Base-by-base conservation (phyloP, 2,113 vertebrate genomes). In the Eurypyga helias region DNA sequence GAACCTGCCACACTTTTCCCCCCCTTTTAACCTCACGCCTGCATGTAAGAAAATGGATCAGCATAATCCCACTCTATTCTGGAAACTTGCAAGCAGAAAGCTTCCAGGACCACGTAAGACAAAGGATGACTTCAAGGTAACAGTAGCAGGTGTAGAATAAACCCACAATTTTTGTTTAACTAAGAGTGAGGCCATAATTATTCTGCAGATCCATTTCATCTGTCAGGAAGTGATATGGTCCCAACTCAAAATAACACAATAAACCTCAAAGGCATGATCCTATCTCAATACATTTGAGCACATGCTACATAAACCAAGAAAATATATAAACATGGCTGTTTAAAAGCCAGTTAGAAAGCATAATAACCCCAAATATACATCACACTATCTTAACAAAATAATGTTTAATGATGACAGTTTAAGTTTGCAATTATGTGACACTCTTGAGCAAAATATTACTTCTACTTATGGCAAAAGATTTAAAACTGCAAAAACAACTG, bases 351-450 rank as follows among this genome's bases (percentile, higher is more conserved):
- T 82, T 93, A 65, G 61, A 95, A 96, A 92, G 65, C 77, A 62
- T 84, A 85, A 85, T 76, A 96, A 87, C 69, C 61, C 80, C 45
- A 96, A 95, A 93, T 89, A 95, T 88, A 96, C 57, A 93, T 79
- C 82, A 91, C 58, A 87, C 66, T 92, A 95, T 90, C 76, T 87
- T 96, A 95, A 94, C 87, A 93, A 96, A 95, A 90, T 94, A 96
- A 61, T 91, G 90, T 93, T 97, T 97, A 96, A 96, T 94, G 95
- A 94, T 91, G 93, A 93, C 66, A 89, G 93, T 93, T 96, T 92
- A 96, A 96, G 86, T 69, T 94, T 90, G 81, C 94, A 93, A 95
- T 93, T 94, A 90, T 46, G 93, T 90, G 52, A 85, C 89, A 96
- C 76, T 96, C 82, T 90, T 81, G 72, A 92, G 77, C 65, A 94